Evolutionary conservation across 1,140 invertebrate species (phyloP), one percentile per base, ranked within the genome.

Genomic region (Ostrea edulis): DNA sequence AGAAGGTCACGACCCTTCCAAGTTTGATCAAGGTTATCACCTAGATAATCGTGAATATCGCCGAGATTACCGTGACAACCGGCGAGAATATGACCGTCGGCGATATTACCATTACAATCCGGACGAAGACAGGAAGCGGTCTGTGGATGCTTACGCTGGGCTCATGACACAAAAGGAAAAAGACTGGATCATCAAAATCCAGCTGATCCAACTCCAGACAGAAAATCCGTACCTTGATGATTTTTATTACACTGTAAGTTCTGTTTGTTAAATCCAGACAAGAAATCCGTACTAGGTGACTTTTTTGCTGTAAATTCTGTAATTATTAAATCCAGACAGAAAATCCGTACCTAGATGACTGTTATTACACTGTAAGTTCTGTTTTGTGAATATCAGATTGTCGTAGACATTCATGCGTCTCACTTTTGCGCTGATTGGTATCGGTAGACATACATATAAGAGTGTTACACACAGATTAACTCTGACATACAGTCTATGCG

Each of bases 151-250:
- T 92, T 98, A 98, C 93, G 97, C 97, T 8, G 98, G 98, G 35
- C 95, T 99, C 3, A 99, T 99, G 98, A 98, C 97, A 62, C 96
- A 96, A 89, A 96, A 97, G 65, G 98, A 99, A 92, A 99, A 98
- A 93, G 97, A 98, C 88, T 98, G 98, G 98, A 95, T 99, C 2
- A 97, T 98, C 82, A 98, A 98, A 93, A 98, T 99, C 92, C 98
- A 99, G 94, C 95, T 98, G 91, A 94, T 98, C 87, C 98, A 98
- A 94, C 95, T 99, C 0, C 94, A 95, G 89, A 95, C 94, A 82
- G 94, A 95, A 68, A 95, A 95, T 89, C 95, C 95, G 11, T 95
- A 95, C 90, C 90, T 95, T 44, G 95, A 96, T 92, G 95, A 96
- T 90, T 96, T 95, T 90, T 96, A 96, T 91, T 95, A 95, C 88